A percentile compares a stretch with the other conserved stretches of the same genome.
These are phyloP conservation scores for Augochlorella aurata DNA, from an alignment of 2,888 invertebrate species.

Conservation along the genomic window DNA sequence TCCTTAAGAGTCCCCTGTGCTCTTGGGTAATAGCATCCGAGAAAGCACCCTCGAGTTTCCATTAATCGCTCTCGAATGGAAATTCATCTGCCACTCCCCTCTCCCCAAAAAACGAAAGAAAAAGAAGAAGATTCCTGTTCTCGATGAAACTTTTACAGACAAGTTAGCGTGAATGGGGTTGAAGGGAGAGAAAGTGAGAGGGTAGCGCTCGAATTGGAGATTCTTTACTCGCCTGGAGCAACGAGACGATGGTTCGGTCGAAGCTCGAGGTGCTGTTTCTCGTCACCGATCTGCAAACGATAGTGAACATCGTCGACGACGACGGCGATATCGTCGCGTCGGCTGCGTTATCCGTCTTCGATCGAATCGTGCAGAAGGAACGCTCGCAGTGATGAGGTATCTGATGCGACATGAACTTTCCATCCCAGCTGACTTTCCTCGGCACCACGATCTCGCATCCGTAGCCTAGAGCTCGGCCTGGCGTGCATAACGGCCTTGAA, in stretches of 20 bases:
- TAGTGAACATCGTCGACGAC: slow-evolving; percentile 77
- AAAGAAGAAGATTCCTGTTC: not conserved
- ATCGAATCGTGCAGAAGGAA: slow-evolving; percentile 60
- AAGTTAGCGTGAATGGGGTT: not conserved
- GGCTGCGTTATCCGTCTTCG: slow-evolving; percentile 45
- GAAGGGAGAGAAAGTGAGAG: not conserved
- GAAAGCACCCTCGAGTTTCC: not conserved
- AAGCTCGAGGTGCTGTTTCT: slow-evolving; percentile 77
- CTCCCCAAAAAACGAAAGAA: not conserved
- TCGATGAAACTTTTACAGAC: not conserved
- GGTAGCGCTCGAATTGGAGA: not conserved
- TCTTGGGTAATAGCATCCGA: slow-evolving; percentile 71
- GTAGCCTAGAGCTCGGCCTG: slow-evolving; percentile 37
- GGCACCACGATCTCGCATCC: slow-evolving; percentile 75
- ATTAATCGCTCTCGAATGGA: not conserved
- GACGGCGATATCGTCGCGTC: no score
- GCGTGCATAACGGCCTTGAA: slow-evolving; percentile 54
- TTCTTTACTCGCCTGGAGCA: slow-evolving; percentile 70
- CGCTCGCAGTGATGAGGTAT: slow-evolving; percentile 78
- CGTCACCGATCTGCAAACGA: slow-evolving; percentile 76
- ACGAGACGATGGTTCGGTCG: slow-evolving; percentile 77
- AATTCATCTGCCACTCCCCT: not conserved
- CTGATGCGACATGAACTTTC: slow-evolving; percentile 77
- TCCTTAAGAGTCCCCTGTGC: slow-evolving; percentile 35
- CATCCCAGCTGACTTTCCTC: slow-evolving; percentile 76